These are phyloP conservation scores for Numida meleagris DNA, from an alignment of 2,113 vertebrate species.

Conservation along the genomic window DNA sequence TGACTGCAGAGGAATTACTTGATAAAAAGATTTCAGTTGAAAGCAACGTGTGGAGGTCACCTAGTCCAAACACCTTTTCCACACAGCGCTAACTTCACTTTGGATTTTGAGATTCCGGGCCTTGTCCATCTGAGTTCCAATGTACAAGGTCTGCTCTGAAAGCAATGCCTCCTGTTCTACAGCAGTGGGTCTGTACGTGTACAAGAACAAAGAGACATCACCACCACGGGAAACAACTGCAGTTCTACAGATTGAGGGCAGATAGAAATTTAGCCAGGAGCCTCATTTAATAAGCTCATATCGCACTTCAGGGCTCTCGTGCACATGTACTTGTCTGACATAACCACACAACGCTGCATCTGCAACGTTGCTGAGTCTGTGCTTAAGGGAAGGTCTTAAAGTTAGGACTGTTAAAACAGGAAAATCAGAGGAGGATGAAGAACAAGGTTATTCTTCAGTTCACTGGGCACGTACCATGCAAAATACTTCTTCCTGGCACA, in stretches of 20 bases:
- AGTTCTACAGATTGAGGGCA: background rate
- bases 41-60: too few relatives aligned
- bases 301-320: background rate
- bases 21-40: too few relatives aligned
- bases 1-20: too few relatives aligned
- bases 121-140: too few relatives aligned
- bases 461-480: background rate
- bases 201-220: background rate
- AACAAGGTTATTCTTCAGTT: background rate
- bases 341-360: background rate
- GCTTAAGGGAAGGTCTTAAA: constrained; percentile 1
- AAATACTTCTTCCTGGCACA: background rate
- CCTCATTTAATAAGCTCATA: background rate
- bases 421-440: background rate
- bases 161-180: background rate
- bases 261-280: background rate
- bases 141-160: too few relatives aligned
- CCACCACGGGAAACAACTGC: background rate
- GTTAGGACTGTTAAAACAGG: constrained; percentile 24
- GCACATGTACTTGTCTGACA: background rate
- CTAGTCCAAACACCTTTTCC: too few relatives aligned
- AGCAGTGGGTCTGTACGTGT: background rate
- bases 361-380: background rate
- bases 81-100: too few relatives aligned
- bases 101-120: background rate